phyloP scores from a whole-genome alignment of 92 coral and sea anemone genomes.

The Porites evermanni region DNA sequence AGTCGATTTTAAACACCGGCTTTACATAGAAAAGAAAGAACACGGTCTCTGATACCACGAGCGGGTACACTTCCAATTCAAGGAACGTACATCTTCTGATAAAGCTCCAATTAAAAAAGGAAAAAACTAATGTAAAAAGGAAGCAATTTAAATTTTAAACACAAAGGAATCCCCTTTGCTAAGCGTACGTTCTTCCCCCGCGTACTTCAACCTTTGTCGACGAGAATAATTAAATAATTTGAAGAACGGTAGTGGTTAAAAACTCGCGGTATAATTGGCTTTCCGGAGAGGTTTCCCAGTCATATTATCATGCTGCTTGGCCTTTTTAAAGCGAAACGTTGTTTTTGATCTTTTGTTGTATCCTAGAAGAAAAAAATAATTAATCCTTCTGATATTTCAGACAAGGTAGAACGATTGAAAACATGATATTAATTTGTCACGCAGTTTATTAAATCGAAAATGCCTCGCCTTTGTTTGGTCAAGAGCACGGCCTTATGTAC shows the following conservation, averaged over 20 bases:
- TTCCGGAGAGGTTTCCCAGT: neutral
- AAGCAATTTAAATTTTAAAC: neutral
- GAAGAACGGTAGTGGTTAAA: neutral
- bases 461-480: too few relatives aligned
- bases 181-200: neutral
- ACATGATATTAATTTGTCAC: neutral
- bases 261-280: neutral
- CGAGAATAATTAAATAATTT: neutral
- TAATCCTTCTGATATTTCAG: too few relatives aligned
- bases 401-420: neutral
- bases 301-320: too few relatives aligned
- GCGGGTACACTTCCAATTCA: neutral
- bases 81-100: neutral
- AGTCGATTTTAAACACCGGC: too few relatives aligned
- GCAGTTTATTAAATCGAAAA: too few relatives aligned
- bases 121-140: neutral
- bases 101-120: neutral
- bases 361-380: too few relatives aligned
- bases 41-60: neutral
- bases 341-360: too few relatives aligned
- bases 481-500: too few relatives aligned
- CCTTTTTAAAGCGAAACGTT: too few relatives aligned
- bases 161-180: conserved; percentile 23
- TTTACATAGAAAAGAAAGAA: neutral
- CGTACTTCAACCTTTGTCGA: neutral